Conservation (phyloP, 1,140 invertebrate genomes). For the Platyura marginata region DNA sequence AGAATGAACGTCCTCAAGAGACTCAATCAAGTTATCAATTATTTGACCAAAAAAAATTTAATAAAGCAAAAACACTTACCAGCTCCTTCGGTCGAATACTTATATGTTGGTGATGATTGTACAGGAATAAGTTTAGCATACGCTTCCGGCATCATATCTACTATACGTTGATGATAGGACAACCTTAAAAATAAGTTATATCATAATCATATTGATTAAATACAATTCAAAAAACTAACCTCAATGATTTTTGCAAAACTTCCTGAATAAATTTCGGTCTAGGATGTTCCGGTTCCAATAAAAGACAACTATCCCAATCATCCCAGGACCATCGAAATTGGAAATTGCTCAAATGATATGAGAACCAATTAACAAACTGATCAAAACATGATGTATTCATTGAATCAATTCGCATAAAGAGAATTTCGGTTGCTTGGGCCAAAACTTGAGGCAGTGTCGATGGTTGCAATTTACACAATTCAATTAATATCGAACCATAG, state of each 20-base stretch:
- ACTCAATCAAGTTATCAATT: no score
- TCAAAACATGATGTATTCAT: slow-evolving; percentile 97
- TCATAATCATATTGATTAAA: not conserved
- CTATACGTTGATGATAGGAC: slow-evolving; percentile 86
- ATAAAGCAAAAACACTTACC: slow-evolving; percentile 35
- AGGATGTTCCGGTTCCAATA: slow-evolving; percentile 77
- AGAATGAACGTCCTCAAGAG: no score
- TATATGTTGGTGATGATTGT: slow-evolving; percentile 59
- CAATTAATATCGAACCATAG: slow-evolving; percentile 91
- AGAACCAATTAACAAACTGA: slow-evolving; percentile 94
- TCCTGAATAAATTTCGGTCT: slow-evolving; percentile 93
- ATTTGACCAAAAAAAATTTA: no score
- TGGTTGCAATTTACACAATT: slow-evolving; percentile 92
- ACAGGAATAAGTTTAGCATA: slow-evolving; percentile 72
- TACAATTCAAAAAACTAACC: slow-evolving; percentile 31
- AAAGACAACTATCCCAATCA: slow-evolving; percentile 73
- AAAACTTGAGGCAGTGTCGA: slow-evolving; percentile 94
- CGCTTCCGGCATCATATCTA: slow-evolving; percentile 75
- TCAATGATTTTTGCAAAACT: slow-evolving; percentile 74
- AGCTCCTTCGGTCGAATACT: slow-evolving; percentile 62
- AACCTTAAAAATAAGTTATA: slow-evolving; percentile 38
- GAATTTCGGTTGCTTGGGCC: slow-evolving; percentile 91
- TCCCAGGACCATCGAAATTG: slow-evolving; percentile 99
- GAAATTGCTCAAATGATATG: slow-evolving; percentile 98
- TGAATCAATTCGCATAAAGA: slow-evolving; percentile 88